phyloP scores from a whole-genome alignment of 2,797 vertebrate species.

The Sebastes trivittatus region DNA sequence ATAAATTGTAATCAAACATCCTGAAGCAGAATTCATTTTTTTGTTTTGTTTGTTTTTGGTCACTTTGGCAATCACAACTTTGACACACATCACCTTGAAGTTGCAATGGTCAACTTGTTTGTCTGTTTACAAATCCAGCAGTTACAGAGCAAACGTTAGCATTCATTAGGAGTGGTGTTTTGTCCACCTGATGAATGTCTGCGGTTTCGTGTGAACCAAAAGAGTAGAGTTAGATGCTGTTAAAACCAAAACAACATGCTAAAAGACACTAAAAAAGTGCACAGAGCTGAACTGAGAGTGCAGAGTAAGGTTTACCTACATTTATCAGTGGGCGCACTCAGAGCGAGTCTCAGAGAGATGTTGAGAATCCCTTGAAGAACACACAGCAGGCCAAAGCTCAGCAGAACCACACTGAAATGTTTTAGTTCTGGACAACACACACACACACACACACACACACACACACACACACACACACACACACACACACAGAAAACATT shows the following conservation, averaged over 20 bases:
- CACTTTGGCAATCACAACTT: not conserved
- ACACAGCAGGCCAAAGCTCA: conserved; percentile 51
- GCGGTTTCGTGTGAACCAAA: not conserved
- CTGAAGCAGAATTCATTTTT: not conserved
- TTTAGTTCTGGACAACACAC: not conserved
- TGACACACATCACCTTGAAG: not conserved
- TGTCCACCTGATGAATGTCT: not conserved
- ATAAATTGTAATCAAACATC: not conserved
- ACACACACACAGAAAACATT: not conserved
- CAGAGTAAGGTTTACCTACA: not conserved
- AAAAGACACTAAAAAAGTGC: not conserved
- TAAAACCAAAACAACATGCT: not conserved
- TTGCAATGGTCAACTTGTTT: not conserved
- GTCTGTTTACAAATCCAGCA: not conserved
- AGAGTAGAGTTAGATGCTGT: not conserved
- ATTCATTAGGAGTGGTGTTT: not conserved
- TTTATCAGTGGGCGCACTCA: not conserved
- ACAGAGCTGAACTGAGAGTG: not conserved
- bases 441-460: too few relatives aligned
- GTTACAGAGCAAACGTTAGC: not conserved
- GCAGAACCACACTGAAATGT: conserved; percentile 2
- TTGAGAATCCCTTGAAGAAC: conserved; percentile 50
- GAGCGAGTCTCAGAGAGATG: conserved; percentile 40
- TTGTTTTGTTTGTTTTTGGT: not conserved
- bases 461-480: too few relatives aligned